Conservation (phyloP, 2,797 vertebrate species). For the Dendrocincla fuliginosa region DNA sequence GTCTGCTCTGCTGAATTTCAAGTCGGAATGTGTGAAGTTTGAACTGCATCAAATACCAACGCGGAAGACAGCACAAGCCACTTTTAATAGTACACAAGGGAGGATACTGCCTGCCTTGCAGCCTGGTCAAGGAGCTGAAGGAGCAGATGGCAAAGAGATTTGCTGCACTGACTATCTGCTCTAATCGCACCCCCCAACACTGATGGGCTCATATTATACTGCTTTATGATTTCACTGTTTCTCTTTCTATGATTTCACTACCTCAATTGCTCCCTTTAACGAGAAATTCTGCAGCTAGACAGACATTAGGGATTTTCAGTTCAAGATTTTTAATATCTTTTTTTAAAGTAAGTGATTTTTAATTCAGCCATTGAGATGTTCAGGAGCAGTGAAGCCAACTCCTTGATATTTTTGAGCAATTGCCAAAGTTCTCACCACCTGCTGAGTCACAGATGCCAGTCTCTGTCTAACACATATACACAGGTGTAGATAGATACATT, state of each 20-base stretch:
- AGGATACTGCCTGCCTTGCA: not conserved
- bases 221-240: too few relatives aligned
- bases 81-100: not conserved
- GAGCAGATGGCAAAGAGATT: conserved; percentile 17
- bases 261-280: not conserved
- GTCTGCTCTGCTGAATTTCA: not conserved
- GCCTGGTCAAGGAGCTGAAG: conserved; percentile 6
- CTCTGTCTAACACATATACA: not conserved
- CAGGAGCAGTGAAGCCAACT: not conserved
- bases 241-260: not conserved
- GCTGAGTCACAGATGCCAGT: not conserved
- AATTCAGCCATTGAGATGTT: not conserved
- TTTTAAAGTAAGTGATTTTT: not conserved
- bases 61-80: not conserved
- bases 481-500: not conserved
- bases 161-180: not conserved
- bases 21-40: not conserved
- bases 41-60: not conserved
- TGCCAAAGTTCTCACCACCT: not conserved
- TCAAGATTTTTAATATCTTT: not conserved
- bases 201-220: not conserved
- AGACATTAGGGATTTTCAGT: not conserved
- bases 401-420: not conserved
- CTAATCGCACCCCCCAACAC: not conserved
- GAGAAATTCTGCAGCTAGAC: not conserved